Base-by-base conservation (phyloP, 2,797 vertebrate species). In the Alfaro cultratus region DNA sequence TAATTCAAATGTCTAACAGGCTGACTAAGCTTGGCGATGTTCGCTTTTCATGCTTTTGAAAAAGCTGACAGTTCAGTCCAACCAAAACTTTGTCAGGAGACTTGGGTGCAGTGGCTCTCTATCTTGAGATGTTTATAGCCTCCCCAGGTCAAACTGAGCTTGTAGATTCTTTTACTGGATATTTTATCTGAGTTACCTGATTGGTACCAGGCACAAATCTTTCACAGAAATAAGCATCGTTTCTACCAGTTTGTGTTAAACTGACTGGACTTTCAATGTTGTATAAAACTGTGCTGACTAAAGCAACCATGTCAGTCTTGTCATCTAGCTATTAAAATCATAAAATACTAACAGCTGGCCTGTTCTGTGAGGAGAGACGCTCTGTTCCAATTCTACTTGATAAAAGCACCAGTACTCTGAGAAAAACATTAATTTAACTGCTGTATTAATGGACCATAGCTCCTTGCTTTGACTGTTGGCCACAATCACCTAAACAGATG, bases 21-120 rank as follows among this genome's bases (percentile, higher is more conserved):
- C 80, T 86, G 84, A 85, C 77, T 87, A 78, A 89, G 90, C 80
- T 92, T 91, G 92, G 92, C 90, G 18, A n/a, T 71, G 84, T 89
- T 64, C 45, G 47, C 34, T 34, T 78, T 60, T 88, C 85, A 87
- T 93, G 93, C 91, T 86, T 53, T 53, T 86, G 46, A 89, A 62
- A 51, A 74, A 82, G 74, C 78, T 74, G 45, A 85, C 79, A 79
- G 62, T 82, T 76, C 76, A 77, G 74, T 89, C 91, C 86, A 93
- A 86, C 46, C 16, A 90, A 91, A 93, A 86, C 72, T 77, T 81
- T 51, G 68, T 91, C 78, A 88, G 77, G 73, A 74, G 77, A 76
- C 83, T 88, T 90, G 89, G 87, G 88, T 71, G 73, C 68, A 51
- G 74, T 9, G 3, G 64, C 45, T 0, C 47, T 79, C 31, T 18